Conservation (phyloP, 2,888 invertebrate species). For the Nycteola revayana region DNA sequence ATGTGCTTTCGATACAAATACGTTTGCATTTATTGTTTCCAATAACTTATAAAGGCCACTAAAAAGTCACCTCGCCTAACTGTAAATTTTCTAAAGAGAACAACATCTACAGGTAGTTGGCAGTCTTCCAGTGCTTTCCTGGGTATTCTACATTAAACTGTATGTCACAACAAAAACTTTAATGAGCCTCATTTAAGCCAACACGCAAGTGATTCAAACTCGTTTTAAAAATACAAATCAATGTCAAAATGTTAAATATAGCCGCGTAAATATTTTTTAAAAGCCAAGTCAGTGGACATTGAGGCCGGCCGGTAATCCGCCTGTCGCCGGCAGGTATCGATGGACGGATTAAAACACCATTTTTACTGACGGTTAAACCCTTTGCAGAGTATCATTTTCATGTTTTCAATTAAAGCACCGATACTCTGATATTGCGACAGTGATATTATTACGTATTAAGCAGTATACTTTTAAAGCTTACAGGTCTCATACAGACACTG, state of each 20-base stretch:
- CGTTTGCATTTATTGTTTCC: slow-evolving; percentile 44
- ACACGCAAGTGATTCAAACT: slow-evolving; percentile 8
- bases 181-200: slow-evolving; percentile 42
- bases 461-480: slow-evolving; percentile 2
- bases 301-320: slow-evolving; percentile 62
- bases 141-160: slow-evolving; percentile 56
- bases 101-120: slow-evolving; percentile 77
- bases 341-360: slow-evolving; percentile 75
- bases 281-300: slow-evolving; percentile 46
- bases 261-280: slow-evolving; percentile 41
- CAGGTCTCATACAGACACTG: too few relatives aligned
- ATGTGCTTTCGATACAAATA: slow-evolving; percentile 33
- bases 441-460: too few relatives aligned
- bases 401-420: slow-evolving; percentile 54
- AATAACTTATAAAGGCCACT: slow-evolving; percentile 42
- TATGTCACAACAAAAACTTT: slow-evolving; percentile 49
- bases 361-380: slow-evolving; percentile 68
- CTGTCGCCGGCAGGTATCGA: slow-evolving; percentile 73
- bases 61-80: slow-evolving; percentile 43
- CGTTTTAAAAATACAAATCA: slow-evolving; percentile 18
- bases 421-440: slow-evolving; percentile 34
- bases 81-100: slow-evolving; percentile 55
- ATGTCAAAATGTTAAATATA: slow-evolving; percentile 34
- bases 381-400: slow-evolving; percentile 54
- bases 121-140: slow-evolving; percentile 65